These are phyloP conservation scores for Synanthedon andrenaeformis DNA, from an alignment of 2,888 invertebrate species.

Conservation along the genomic window DNA sequence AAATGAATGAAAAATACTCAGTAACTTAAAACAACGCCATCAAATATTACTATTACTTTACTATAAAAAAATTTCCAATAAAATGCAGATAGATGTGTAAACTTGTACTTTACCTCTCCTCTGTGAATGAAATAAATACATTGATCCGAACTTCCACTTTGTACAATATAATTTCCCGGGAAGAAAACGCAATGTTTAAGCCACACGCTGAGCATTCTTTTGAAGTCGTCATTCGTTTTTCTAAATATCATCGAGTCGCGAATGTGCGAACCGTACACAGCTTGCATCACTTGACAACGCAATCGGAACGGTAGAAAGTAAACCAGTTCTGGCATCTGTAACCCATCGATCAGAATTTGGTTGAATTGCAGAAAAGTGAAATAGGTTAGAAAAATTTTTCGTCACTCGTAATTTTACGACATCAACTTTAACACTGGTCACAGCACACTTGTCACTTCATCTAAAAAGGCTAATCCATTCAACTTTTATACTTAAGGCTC, in stretches of 20 bases:
- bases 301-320: conserved; percentile 51
- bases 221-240: conserved; percentile 57
- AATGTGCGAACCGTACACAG: conserved; percentile 61
- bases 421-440: too few relatives aligned
- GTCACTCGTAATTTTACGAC: too few relatives aligned
- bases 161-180: conserved; percentile 68
- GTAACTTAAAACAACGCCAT: too few relatives aligned
- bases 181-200: conserved; percentile 65
- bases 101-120: conserved; percentile 45
- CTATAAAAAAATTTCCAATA: too few relatives aligned
- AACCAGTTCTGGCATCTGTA: conserved; percentile 49
- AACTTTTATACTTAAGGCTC: too few relatives aligned
- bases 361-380: too few relatives aligned
- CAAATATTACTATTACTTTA: too few relatives aligned
- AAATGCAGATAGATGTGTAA: too few relatives aligned
- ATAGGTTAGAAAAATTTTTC: too few relatives aligned
- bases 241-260: conserved; percentile 61
- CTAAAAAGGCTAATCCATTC: too few relatives aligned
- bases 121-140: conserved; percentile 70
- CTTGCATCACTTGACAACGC: conserved; percentile 59
- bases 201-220: conserved; percentile 60
- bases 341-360: background rate
- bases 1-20: too few relatives aligned
- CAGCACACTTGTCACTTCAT: too few relatives aligned
- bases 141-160: conserved; percentile 66